Percentiles rank a stretch among this genome's conserved stretches.
Conservation (phyloP, 64 coral and sea anemone genomes). For the Anthopleura sola region DNA sequence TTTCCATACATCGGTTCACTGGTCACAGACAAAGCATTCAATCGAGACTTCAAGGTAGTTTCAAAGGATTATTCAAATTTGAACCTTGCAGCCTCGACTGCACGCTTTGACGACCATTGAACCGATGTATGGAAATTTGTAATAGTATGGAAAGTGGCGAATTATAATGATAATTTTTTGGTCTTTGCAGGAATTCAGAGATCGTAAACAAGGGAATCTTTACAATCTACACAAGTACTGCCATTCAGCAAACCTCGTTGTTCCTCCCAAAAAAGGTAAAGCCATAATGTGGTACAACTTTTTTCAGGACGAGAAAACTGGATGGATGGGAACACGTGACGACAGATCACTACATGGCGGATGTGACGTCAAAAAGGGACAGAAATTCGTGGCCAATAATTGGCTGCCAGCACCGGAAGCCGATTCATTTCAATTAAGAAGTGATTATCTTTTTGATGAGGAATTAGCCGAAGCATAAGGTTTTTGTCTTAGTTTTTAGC, state of each 20-base stretch:
- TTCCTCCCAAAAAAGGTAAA: constrained; percentile 56
- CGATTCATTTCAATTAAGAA: constrained; percentile 46
- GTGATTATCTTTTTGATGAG: constrained; percentile 40
- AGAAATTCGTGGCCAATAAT: constrained; percentile 60
- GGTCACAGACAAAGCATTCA: too few species aligned
- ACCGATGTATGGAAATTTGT: too few species aligned
- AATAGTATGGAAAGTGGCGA: too few species aligned
- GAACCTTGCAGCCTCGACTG: too few species aligned
- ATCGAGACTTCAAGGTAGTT: too few species aligned
- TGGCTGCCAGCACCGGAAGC: constrained; percentile 58
- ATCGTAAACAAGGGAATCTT: constrained; percentile 49
- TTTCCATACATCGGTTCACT: too few species aligned
- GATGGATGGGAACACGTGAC: constrained; percentile 54
- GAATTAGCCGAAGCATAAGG: constrained; percentile 1
- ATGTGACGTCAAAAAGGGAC: constrained; percentile 63
- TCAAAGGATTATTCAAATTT: too few species aligned
- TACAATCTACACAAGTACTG: constrained; percentile 56
- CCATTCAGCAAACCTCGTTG: constrained; percentile 53
- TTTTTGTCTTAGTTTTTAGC: too few species aligned
- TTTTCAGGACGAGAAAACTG: constrained; percentile 39
- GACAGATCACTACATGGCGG: constrained; percentile 56
- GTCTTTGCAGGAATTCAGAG: constrained; percentile 41
- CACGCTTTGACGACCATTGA: too few species aligned
- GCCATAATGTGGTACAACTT: constrained; percentile 69
- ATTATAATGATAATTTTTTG: too few species aligned